phyloP scores from a whole-genome alignment of 2,888 invertebrate species.

The Lycophotia porphyrea region DNA sequence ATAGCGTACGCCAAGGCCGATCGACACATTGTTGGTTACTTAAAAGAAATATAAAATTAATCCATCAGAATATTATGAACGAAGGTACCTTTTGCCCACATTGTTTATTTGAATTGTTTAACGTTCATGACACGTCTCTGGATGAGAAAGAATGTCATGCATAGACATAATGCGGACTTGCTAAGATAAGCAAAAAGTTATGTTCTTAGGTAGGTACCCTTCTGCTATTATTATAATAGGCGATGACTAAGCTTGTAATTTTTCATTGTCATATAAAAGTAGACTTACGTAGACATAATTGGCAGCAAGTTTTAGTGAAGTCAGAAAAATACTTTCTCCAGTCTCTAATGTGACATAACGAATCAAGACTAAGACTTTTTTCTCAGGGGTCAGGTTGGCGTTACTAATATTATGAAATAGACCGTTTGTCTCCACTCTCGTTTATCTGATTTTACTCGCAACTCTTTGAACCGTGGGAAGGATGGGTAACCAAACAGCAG shows the following conservation, averaged over 20 bases:
- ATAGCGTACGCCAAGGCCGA: conserved; percentile 51
- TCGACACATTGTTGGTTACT: conserved; percentile 44
- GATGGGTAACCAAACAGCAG: background rate
- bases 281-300: conserved; percentile 1
- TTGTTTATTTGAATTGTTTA: conserved; percentile 22
- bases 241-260: conserved; percentile 37
- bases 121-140: conserved; percentile 23
- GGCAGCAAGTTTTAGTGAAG: conserved; percentile 23
- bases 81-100: background rate
- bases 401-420: conserved; percentile 17
- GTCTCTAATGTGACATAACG: conserved; percentile 18
- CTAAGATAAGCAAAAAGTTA: conserved; percentile 42
- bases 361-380: background rate
- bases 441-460: background rate
- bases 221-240: conserved; percentile 1
- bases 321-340: conserved; percentile 48
- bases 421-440: background rate
- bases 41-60: conserved; percentile 30
- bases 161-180: conserved; percentile 18
- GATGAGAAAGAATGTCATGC: conserved; percentile 11
- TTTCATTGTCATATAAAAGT: conserved; percentile 36
- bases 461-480: background rate
- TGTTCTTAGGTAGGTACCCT: background rate
- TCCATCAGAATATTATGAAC: background rate
- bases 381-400: conserved; percentile 6